Evolutionary conservation across 2,797 vertebrate genomes (phyloP).

Genomic region (Dipus sagitta): DNA sequence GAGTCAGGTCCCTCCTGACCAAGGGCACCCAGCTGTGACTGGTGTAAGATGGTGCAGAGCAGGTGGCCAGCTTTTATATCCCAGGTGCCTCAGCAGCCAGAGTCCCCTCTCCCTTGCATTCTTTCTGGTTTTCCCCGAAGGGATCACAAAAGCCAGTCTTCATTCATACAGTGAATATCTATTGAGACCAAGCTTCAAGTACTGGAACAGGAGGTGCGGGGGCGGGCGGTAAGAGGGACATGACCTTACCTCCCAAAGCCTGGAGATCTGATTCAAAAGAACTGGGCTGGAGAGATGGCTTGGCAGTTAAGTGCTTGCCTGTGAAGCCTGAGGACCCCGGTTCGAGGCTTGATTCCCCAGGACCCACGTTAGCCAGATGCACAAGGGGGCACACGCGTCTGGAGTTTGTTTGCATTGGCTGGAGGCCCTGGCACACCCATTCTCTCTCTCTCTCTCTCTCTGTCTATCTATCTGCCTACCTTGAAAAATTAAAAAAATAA

Average conservation of each 20-base stretch:
- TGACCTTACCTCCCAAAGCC: neutral
- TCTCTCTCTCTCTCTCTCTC: too few species aligned
- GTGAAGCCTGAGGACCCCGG: too few species aligned
- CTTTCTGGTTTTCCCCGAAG: neutral
- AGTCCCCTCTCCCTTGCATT: neutral
- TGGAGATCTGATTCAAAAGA: neutral
- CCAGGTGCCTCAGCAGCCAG: neutral
- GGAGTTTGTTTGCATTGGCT: too few species aligned
- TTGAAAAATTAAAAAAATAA: neutral
- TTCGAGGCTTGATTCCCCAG: too few species aligned
- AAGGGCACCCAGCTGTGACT: neutral
- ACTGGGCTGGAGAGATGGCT: too few species aligned
- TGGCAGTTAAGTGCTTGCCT: too few species aligned
- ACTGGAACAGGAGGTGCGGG: neutral
- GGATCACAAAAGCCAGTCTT: neutral
- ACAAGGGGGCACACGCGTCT: too few species aligned
- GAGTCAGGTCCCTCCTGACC: rapidly evolving
- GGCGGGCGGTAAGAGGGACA: neutral
- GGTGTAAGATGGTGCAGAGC: neutral
- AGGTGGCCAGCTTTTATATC: neutral
- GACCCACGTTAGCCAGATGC: too few species aligned
- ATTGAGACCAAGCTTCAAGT: neutral
- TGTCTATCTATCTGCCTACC: too few species aligned
- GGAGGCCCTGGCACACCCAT: too few species aligned
- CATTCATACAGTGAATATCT: neutral